These are phyloP conservation scores for Phyllotreta cruciferae DNA, from an alignment of 2,888 invertebrate species.

Conservation along the genomic window DNA sequence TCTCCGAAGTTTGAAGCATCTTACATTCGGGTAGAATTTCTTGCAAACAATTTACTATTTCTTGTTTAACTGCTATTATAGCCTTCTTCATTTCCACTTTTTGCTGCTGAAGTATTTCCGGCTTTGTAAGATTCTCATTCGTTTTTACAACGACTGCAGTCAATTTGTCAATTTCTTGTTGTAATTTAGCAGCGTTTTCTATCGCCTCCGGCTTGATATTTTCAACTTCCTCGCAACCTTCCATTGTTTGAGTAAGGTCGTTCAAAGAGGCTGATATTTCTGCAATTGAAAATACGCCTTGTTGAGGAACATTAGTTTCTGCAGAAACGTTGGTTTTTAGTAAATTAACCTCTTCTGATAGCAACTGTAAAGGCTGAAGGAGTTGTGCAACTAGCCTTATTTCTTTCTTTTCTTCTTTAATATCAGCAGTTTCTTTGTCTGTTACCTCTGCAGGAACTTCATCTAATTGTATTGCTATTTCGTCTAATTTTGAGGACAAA, in stretches of 20 bases:
- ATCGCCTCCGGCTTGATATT: conserved; percentile 15
- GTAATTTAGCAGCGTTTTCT: conserved; percentile 11
- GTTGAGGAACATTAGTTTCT: conserved; percentile 25
- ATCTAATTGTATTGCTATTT: not conserved
- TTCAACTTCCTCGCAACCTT: conserved; percentile 12
- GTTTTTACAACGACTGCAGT: conserved; percentile 16
- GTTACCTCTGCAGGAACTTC: not conserved
- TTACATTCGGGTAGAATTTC: conserved; percentile 26
- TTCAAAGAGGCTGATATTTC: conserved; percentile 34
- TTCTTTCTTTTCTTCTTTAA: too few species aligned
- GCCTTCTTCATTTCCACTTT: conserved; percentile 17
- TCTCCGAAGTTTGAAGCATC: conserved; percentile 27
- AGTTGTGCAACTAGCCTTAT: not conserved
- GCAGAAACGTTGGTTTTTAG: conserved; percentile 32
- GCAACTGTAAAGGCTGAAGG: conserved; percentile 29
- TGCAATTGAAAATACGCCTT: conserved; percentile 29
- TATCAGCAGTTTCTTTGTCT: too few species aligned
- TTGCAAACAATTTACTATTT: conserved; percentile 27
- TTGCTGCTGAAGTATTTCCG: conserved; percentile 19
- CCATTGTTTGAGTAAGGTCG: conserved; percentile 3
- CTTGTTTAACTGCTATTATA: conserved; percentile 16
- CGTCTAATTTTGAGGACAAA: not conserved
- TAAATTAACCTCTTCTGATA: conserved; percentile 3
- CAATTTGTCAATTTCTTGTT: conserved; percentile 25
- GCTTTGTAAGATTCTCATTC: conserved; percentile 16